Conservation (phyloP, 2,888 invertebrate genomes). For the Rutpela maculata region DNA sequence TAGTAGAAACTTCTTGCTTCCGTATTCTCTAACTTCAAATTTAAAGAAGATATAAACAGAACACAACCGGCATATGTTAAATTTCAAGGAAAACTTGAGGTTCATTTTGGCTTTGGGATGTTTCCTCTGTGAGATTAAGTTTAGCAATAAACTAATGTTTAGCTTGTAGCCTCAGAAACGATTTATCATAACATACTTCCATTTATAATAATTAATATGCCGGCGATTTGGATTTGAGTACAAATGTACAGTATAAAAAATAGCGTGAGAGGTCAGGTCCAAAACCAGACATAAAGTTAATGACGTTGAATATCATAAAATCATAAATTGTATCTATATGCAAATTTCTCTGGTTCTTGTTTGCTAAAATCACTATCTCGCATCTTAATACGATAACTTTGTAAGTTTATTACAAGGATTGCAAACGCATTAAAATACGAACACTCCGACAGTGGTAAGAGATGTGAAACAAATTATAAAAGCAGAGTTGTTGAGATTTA, state of each 20-base stretch:
- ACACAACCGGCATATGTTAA: not conserved
- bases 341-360: not conserved
- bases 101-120: not conserved
- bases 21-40: too few relatives aligned
- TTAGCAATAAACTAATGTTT: not conserved
- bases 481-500: too few relatives aligned
- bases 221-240: not conserved
- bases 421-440: too few relatives aligned
- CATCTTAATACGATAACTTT: too few relatives aligned
- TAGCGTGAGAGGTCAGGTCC: not conserved
- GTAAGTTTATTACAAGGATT: too few relatives aligned
- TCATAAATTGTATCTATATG: not conserved
- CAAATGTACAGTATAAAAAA: too few relatives aligned
- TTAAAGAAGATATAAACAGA: too few relatives aligned
- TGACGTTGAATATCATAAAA: not conserved
- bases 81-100: not conserved
- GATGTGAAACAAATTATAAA: too few relatives aligned
- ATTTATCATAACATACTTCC: not conserved
- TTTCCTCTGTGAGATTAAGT: not conserved
- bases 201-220: not conserved
- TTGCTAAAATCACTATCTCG: not conserved
- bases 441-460: too few relatives aligned
- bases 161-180: not conserved
- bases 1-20: too few relatives aligned
- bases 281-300: not conserved